These are phyloP conservation scores for Betta splendens DNA, from an alignment of 2,797 vertebrate species.

Conservation along the genomic window DNA sequence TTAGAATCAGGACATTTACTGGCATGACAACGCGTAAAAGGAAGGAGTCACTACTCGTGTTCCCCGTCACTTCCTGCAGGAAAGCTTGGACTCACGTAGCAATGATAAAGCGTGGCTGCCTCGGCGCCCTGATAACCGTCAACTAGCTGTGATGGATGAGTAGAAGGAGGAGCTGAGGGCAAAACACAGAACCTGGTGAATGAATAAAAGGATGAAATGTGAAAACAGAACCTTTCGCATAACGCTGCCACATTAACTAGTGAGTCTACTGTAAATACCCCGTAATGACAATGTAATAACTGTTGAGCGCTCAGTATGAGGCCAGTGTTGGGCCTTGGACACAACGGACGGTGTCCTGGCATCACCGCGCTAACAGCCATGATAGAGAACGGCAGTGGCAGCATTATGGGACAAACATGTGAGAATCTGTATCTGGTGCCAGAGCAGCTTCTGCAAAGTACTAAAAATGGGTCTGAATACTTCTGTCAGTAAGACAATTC, in stretches of 20 bases:
- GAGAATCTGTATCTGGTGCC: no score
- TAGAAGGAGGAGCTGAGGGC: no score
- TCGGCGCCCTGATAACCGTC: neutral
- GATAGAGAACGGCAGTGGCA: neutral
- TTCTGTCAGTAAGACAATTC: neutral
- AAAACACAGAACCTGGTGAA: no score
- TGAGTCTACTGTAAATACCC: no score
- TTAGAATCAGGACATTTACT: conserved; percentile 9
- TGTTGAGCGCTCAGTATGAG: no score
- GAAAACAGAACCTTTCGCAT: neutral
- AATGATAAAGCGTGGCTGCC: neutral
- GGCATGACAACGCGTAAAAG: neutral
- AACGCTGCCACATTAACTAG: no score
- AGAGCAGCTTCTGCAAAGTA: neutral
- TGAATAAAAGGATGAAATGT: neutral
- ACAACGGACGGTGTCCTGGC: neutral
- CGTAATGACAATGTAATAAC: no score
- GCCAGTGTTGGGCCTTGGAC: no score
- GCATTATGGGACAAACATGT: no score
- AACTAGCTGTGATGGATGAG: conserved; percentile 6
- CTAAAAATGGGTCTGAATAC: neutral
- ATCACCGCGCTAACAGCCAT: no score
- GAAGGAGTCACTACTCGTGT: neutral
- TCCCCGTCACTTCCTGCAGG: neutral
- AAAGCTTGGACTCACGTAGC: neutral